Conservation (phyloP, 2,888 invertebrate genomes). For the Odontothrips loti region DNA sequence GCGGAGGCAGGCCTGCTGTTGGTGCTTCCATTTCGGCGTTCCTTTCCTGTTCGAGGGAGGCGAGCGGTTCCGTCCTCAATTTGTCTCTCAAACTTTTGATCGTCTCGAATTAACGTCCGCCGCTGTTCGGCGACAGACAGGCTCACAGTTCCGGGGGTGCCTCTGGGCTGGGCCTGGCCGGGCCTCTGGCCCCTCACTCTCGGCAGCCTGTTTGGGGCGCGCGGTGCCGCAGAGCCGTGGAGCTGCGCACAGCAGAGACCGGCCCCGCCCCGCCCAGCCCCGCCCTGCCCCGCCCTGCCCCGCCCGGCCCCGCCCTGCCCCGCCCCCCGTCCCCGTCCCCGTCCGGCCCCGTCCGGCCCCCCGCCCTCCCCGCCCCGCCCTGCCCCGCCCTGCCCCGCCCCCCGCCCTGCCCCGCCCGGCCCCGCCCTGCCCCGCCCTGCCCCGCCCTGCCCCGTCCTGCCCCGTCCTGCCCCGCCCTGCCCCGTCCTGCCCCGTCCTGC, state of each 20-base stretch:
- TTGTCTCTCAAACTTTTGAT: constrained; percentile 21
- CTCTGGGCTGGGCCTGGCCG: no score
- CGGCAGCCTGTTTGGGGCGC: background rate
- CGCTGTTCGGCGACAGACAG: background rate
- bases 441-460: no score
- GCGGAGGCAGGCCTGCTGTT: no score
- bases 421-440: background rate
- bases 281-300: background rate
- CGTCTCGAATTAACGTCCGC: constrained; percentile 20
- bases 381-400: background rate
- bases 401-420: background rate
- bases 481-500: no score
- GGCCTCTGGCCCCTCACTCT: no score
- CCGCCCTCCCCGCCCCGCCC: background rate
- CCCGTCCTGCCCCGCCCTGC: no score
- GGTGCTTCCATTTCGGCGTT: background rate
- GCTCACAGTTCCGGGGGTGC: background rate
- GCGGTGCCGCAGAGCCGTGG: background rate
- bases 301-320: background rate
- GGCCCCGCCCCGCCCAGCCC: background rate
- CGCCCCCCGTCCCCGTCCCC: no score
- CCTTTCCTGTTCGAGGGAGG: background rate
- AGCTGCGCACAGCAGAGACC: no score
- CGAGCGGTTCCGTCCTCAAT: background rate
- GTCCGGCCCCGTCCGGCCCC: no score